Conservation (phyloP, 2,113 vertebrate species). For the Mus spicilegus region DNA sequence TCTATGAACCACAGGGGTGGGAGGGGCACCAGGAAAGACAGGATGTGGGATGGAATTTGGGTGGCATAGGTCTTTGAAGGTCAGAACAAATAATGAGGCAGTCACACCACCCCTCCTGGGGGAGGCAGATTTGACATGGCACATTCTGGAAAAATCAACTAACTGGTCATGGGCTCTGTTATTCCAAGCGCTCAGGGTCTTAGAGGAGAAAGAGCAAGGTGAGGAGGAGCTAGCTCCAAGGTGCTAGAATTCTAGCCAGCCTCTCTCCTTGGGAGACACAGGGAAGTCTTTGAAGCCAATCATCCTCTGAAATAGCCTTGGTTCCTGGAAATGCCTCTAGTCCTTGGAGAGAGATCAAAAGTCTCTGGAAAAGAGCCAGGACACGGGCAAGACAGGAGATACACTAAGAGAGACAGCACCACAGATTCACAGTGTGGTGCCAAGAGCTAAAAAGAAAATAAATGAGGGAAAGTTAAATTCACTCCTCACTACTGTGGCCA, state of each 20-base stretch:
- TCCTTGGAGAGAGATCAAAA: slow-evolving; percentile 50
- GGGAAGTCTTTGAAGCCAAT: slow-evolving; percentile 57
- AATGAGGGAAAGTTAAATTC: slow-evolving; percentile 35
- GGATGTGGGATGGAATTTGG: background rate
- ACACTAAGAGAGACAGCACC: slow-evolving; percentile 17
- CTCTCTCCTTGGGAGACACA: background rate
- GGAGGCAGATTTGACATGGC: slow-evolving; percentile 80
- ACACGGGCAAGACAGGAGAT: slow-evolving; percentile 32
- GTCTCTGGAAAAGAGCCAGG: slow-evolving; percentile 64
- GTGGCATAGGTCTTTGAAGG: slow-evolving; percentile 72
- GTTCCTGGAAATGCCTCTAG: slow-evolving; percentile 60
- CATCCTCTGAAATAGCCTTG: slow-evolving; percentile 66
- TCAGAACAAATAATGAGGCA: slow-evolving; percentile 82
- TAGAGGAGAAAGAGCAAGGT: slow-evolving; percentile 57
- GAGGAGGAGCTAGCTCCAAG: background rate
- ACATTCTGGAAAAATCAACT: slow-evolving; percentile 70
- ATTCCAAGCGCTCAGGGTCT: slow-evolving; percentile 29
- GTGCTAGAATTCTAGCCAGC: slow-evolving; percentile 57
- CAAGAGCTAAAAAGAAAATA: slow-evolving; percentile 67
- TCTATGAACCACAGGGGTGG: slow-evolving; percentile 11
- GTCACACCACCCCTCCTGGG: slow-evolving; percentile 84
- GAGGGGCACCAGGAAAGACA: slow-evolving; percentile 2
- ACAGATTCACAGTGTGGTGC: background rate
- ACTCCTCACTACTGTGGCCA: background rate
- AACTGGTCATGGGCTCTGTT: slow-evolving; percentile 68